Percentiles rank a stretch among this genome's conserved stretches.
phyloP scores from a whole-genome alignment of 2,113 vertebrate genomes.

The Eretmochelys imbricata region DNA sequence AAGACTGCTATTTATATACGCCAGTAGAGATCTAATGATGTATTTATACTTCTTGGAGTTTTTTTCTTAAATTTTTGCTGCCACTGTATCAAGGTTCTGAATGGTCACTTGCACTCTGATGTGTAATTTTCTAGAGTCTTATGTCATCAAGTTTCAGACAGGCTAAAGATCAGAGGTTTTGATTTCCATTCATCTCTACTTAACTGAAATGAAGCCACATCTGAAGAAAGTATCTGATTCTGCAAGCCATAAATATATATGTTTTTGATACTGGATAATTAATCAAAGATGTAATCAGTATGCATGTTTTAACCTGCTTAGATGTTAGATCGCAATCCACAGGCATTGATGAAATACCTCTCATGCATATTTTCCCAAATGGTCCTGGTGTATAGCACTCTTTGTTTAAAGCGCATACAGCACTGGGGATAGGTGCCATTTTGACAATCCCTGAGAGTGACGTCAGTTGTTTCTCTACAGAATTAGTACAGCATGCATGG shows the following conservation, averaged over 20 bases:
- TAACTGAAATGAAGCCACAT: slow-evolving; percentile 65
- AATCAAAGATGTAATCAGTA: slow-evolving; percentile 55
- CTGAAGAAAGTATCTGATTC: slow-evolving; percentile 63
- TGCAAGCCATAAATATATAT: slow-evolving; percentile 53
- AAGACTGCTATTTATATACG: background rate
- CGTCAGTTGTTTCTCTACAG: background rate
- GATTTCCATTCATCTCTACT: slow-evolving; percentile 57
- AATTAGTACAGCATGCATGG: background rate
- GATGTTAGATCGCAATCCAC: background rate
- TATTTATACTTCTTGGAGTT: background rate
- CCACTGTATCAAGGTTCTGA: background rate
- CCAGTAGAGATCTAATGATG: background rate
- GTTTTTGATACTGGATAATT: slow-evolving; percentile 56
- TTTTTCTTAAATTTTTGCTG: background rate
- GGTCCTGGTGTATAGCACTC: background rate
- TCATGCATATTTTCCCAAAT: background rate
- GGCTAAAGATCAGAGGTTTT: slow-evolving; percentile 76
- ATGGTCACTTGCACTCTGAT: background rate
- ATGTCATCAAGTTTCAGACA: slow-evolving; percentile 60
- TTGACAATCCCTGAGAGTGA: background rate
- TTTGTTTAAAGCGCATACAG: background rate
- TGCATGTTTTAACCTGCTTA: slow-evolving; percentile 64
- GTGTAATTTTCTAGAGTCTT: slow-evolving; percentile 50
- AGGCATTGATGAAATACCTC: background rate
- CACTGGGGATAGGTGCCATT: background rate